phyloP scores from a whole-genome alignment of 2,797 vertebrate species.

The Poecilia wingei region DNA sequence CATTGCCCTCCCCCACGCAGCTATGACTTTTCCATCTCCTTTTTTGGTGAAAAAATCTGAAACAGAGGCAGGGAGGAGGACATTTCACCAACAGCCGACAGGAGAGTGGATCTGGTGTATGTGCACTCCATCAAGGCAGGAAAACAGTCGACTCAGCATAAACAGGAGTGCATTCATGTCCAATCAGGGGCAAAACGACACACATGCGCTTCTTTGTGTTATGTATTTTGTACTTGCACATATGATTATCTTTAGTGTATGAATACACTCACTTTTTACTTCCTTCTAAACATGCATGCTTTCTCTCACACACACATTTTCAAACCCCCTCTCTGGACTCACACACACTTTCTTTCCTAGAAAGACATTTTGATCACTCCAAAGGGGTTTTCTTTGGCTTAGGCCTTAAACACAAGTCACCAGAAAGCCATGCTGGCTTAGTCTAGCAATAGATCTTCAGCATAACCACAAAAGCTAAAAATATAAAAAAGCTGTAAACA shows the following conservation, averaged over 20 bases:
- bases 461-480: slow-evolving; percentile 28
- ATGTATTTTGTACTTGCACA: background rate
- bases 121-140: slow-evolving; percentile 69
- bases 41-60: slow-evolving; percentile 87
- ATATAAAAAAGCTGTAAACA: slow-evolving; percentile 29
- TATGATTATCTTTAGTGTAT: slow-evolving; percentile 23
- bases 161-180: slow-evolving; percentile 49
- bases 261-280: slow-evolving; percentile 24
- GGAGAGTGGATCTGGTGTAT: slow-evolving; percentile 67
- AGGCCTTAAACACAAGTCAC: slow-evolving; percentile 46
- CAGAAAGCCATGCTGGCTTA: slow-evolving; percentile 47
- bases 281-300: slow-evolving; percentile 37
- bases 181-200: slow-evolving; percentile 21
- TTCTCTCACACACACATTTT: slow-evolving; percentile 36
- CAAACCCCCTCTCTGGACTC: slow-evolving; percentile 12
- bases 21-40: slow-evolving; percentile 84
- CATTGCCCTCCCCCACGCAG: slow-evolving; percentile 62
- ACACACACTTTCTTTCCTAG: slow-evolving; percentile 47
- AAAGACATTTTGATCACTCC: slow-evolving; percentile 48
- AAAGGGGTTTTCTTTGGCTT: slow-evolving; percentile 45
- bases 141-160: slow-evolving; percentile 79
- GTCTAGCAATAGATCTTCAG: slow-evolving; percentile 40
- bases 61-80: slow-evolving; percentile 76
- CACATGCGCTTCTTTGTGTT: slow-evolving; percentile 1
- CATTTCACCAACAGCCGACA: slow-evolving; percentile 61